These are phyloP conservation scores for Diachasma alloeum DNA, from an alignment of 1,140 invertebrate genomes.

Conservation along the genomic window DNA sequence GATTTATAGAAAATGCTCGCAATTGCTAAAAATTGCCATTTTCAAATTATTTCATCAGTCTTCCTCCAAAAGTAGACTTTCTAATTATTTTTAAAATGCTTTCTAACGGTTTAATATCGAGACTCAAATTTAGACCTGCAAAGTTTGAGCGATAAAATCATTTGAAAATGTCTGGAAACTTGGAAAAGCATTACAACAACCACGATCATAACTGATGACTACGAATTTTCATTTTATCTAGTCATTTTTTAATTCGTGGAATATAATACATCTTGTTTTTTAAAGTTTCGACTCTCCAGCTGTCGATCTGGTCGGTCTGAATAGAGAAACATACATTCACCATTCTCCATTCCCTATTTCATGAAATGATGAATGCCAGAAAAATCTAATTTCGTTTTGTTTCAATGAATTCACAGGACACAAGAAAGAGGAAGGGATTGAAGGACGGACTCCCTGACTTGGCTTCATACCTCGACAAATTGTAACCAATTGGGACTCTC, in stretches of 20 bases:
- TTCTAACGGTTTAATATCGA: no score
- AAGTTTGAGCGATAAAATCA: no score
- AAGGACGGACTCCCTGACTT: conserved; percentile 97
- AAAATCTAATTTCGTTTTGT: background rate
- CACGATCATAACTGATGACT: conserved; percentile 62
- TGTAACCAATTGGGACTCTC: conserved; percentile 73
- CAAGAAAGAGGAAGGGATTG: conserved; percentile 98
- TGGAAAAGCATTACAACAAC: conserved; percentile 20
- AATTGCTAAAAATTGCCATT: no score
- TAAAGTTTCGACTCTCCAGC: conserved; percentile 62
- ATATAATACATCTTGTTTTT: conserved; percentile 53
- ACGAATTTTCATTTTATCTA: conserved; percentile 28
- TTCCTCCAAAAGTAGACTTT: no score
- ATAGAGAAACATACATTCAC: conserved; percentile 63
- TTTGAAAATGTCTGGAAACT: no score
- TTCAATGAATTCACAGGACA: conserved; percentile 73
- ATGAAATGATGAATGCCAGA: background rate
- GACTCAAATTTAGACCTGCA: no score
- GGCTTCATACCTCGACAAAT: conserved; percentile 91
- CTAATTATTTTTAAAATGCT: no score
- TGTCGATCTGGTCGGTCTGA: conserved; percentile 54
- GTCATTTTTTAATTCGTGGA: conserved; percentile 61
- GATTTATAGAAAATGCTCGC: no score
- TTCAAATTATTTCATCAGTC: no score
- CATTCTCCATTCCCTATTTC: background rate